phyloP scores from a whole-genome alignment of 2,888 invertebrate genomes.

The Hydrotaea cyrtoneurina region DNA sequence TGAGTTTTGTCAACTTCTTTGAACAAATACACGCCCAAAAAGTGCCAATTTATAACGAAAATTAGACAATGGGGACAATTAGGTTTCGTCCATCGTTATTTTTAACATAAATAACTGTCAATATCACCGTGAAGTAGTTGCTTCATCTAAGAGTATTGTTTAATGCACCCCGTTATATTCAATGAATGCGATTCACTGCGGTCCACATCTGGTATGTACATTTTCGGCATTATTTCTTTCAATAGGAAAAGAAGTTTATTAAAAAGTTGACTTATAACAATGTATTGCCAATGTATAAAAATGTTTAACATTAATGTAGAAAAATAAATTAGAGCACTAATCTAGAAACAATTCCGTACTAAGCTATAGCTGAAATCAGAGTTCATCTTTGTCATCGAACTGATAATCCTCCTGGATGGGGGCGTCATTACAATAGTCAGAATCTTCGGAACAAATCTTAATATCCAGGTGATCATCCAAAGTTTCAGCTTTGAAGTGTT shows the following conservation, averaged over 20 bases:
- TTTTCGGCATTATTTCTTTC: not conserved
- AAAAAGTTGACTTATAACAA: constrained; percentile 2
- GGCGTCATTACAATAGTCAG: constrained; percentile 81
- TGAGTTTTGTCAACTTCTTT: too few relatives aligned
- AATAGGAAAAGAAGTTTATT: not conserved
- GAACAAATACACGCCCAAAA: too few relatives aligned
- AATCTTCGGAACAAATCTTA: constrained; percentile 82
- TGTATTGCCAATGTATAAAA: constrained; percentile 6
- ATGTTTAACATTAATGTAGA: constrained; percentile 45
- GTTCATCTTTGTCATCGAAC: constrained; percentile 77
- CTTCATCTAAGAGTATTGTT: too few relatives aligned
- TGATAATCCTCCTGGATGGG: constrained; percentile 79
- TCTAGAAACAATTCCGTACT: constrained; percentile 62
- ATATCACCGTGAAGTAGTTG: too few relatives aligned
- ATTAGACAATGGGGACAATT: too few relatives aligned
- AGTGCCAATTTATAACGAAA: too few relatives aligned
- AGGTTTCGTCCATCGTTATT: too few relatives aligned
- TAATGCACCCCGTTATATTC: too few relatives aligned
- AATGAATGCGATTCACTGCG: too few relatives aligned
- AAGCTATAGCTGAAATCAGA: constrained; percentile 71
- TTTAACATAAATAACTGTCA: too few relatives aligned
- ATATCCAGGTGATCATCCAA: constrained; percentile 81
- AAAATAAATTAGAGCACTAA: constrained; percentile 43
- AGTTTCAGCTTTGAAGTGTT: constrained; percentile 77
- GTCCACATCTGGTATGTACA: not conserved